phyloP scores from a whole-genome alignment of 2,888 invertebrate genomes.

The Syrphus vitripennis region DNA sequence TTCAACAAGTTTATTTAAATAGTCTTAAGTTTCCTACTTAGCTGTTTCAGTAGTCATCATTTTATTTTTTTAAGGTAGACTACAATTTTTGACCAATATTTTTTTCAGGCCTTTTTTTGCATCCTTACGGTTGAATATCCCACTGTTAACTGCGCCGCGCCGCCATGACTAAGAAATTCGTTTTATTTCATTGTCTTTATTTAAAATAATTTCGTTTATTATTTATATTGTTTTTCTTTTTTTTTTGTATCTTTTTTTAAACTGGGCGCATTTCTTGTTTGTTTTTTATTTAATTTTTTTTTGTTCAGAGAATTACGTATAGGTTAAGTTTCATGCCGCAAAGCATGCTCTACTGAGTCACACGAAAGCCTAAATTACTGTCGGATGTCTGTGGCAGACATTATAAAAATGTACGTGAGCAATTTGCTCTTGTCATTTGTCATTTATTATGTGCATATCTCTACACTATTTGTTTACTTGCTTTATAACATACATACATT shows the following conservation, averaged over 20 bases:
- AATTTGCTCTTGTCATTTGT: conserved; percentile 70
- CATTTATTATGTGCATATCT: conserved; percentile 67
- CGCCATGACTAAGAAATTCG: conserved; percentile 59
- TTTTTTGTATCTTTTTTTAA: neutral
- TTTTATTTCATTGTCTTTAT: conserved; percentile 71
- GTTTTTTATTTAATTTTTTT: too few relatives aligned
- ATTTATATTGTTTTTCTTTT: conserved; percentile 53
- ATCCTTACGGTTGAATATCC: neutral
- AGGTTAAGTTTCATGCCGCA: conserved; percentile 41
- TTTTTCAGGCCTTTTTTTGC: too few relatives aligned
- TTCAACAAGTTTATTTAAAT: too few relatives aligned
- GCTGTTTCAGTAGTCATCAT: too few relatives aligned
- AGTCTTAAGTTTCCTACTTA: too few relatives aligned
- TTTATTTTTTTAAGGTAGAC: too few relatives aligned
- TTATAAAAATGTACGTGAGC: conserved; percentile 55
- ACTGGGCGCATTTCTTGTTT: conserved; percentile 25
- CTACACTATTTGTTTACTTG: conserved; percentile 57
- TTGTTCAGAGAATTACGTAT: neutral
- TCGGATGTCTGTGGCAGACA: conserved; percentile 36
- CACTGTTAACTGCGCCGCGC: neutral
- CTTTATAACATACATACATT: conserved; percentile 27
- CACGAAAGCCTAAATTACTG: conserved; percentile 59
- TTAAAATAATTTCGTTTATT: conserved; percentile 70
- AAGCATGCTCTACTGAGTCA: conserved; percentile 64
- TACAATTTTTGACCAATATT: too few relatives aligned